A percentile compares a stretch with the other conserved stretches of the same genome.
Evolutionary conservation across 1,140 invertebrate genomes (phyloP).

Genomic region (Andricus grossulariae): DNA sequence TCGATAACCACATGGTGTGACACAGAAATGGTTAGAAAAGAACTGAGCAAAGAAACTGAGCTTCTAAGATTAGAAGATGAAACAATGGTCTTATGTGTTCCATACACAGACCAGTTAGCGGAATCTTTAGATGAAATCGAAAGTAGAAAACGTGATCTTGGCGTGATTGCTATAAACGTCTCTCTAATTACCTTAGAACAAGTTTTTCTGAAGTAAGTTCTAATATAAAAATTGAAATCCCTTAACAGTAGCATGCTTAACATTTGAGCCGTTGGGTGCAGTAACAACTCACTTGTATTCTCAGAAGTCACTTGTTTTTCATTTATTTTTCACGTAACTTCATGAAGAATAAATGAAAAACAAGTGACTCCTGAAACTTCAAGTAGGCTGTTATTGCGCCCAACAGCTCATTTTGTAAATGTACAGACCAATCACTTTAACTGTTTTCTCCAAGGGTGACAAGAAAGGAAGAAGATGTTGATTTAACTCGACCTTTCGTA

Average conservation of each 20-base stretch:
- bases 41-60: slow-evolving; percentile 60
- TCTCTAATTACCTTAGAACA: slow-evolving; percentile 90
- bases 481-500: slow-evolving; percentile 56
- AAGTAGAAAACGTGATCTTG: slow-evolving; percentile 76
- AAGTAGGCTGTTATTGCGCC: too few species aligned
- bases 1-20: slow-evolving; percentile 66
- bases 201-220: slow-evolving; percentile 87
- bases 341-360: too few species aligned
- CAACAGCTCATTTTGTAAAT: neutral
- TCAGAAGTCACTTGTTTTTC: too few species aligned
- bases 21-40: slow-evolving; percentile 55
- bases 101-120: slow-evolving; percentile 75
- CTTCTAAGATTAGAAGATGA: slow-evolving; percentile 61
- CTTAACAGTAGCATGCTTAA: too few species aligned
- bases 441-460: slow-evolving; percentile 58
- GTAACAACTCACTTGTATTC: too few species aligned
- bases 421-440: slow-evolving; percentile 29
- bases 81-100: slow-evolving; percentile 72
- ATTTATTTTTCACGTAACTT: too few species aligned
- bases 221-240: too few species aligned
- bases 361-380: too few species aligned
- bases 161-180: slow-evolving; percentile 85
- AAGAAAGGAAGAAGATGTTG: slow-evolving; percentile 60
- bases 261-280: too few species aligned
- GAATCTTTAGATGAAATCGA: slow-evolving; percentile 82